Evolutionary conservation across 2,797 vertebrate genomes (phyloP).

Genomic region (Propithecus perrieri): DNA sequence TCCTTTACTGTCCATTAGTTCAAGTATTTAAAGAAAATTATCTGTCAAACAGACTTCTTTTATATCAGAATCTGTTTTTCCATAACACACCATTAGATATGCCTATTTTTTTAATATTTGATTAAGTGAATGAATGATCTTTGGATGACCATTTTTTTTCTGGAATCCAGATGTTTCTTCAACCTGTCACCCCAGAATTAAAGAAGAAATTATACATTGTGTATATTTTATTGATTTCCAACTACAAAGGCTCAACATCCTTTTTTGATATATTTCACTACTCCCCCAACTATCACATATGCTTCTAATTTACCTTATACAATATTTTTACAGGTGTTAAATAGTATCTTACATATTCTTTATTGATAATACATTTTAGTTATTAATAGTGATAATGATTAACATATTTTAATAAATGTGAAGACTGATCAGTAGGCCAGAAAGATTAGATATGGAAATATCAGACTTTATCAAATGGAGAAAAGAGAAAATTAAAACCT

Average conservation of each 20-base stretch:
- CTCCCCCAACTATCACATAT: background rate
- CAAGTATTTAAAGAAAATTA: background rate
- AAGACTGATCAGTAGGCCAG: background rate
- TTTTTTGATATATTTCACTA: background rate
- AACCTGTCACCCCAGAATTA: background rate
- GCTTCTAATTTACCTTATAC: constrained; percentile 7
- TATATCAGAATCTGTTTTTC: background rate
- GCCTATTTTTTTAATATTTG: background rate
- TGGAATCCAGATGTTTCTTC: background rate
- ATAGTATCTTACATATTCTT: background rate
- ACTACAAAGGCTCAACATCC: background rate
- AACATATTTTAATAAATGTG: background rate
- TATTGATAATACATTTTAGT: constrained; percentile 31
- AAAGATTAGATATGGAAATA: background rate
- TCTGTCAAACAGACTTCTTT: background rate
- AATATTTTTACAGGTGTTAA: background rate
- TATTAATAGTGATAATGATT: background rate
- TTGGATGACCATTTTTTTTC: background rate
- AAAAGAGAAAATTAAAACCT: background rate
- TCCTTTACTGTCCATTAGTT: background rate
- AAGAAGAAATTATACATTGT: background rate
- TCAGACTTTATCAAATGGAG: background rate
- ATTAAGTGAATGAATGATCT: constrained; percentile 9
- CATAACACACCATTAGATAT: background rate
- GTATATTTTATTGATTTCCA: background rate